Base-by-base conservation (phyloP, 2,113 vertebrate genomes). In the Quiscalus mexicanus region DNA sequence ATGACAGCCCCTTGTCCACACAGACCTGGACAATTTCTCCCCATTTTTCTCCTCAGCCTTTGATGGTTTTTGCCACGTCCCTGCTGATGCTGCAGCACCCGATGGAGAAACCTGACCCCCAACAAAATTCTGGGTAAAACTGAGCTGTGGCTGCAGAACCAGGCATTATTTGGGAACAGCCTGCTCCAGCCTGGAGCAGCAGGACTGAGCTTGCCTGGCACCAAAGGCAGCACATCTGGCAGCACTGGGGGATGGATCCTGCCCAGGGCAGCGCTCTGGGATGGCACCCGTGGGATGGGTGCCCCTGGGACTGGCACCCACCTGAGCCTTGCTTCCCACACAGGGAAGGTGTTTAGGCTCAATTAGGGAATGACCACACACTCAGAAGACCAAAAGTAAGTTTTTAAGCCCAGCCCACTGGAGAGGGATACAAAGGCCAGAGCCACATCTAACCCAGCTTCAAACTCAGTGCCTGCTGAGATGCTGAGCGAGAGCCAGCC, bases 271-370 rank as follows among this genome's bases (percentile, higher is more conserved):
- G 59, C 15, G 5, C 53, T 6, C 3, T 4, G 58, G 53, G 83
- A 4, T 33, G 74, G 42, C 35, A 65, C 49, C 41, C 41, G 5
- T 0, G 7, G 55, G 65, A 55, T 4, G 6, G 59, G 55, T 18
- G 37, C 12, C n/a, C 28, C n/a, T 4, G 31, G 63, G 42, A 49
- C 78, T 71, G 73, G 19, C 14, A 44, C 52, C 17, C 15, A 2
- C 0, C 44, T 37, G 45, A 14, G 55, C 49, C 42, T 42, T 1
- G 0, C 37, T 31, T 30, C n/a, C 5, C 1, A 2, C 14, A 12
- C 50, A 52, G 33, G 5, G 1, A 42, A 73, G 45, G 27, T 31
- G 12, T 78, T 84, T 21, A 16, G 42, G 56, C 25, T n/a, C 11
- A 47, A 1, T 7, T 24, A 31, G 28, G 78, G 60, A 79, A n/a